phyloP scores from a whole-genome alignment of 1,140 invertebrate species.

The Cotesia glomerata region DNA sequence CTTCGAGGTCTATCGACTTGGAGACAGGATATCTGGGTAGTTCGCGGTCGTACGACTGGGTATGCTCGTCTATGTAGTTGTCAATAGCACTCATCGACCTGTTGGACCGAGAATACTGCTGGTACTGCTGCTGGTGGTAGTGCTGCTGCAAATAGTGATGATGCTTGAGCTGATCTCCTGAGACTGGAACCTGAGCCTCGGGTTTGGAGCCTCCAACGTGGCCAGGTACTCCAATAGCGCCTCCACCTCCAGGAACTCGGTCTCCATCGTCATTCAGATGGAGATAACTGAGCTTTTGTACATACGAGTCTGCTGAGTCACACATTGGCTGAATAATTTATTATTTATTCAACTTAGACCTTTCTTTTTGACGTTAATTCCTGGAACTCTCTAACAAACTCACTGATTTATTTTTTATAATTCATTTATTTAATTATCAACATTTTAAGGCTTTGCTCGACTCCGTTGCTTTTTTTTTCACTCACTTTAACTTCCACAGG shows the following conservation, averaged over 20 bases:
- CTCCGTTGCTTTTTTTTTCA: too few relatives aligned
- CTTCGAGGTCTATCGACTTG: constrained; percentile 78
- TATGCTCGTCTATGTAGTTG: constrained; percentile 61
- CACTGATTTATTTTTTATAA: neutral
- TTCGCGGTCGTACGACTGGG: constrained; percentile 70
- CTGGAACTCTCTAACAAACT: neutral
- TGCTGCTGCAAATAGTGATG: constrained; percentile 34
- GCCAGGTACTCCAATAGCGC: neutral
- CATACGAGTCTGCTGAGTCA: constrained; percentile 57
- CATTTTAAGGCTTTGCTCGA: too few relatives aligned
- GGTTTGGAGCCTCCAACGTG: constrained; percentile 45
- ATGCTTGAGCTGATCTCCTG: constrained; percentile 31
- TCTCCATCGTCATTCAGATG: constrained; percentile 54
- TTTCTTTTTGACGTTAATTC: neutral
- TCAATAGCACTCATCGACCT: constrained; percentile 63
- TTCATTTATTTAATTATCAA: too few relatives aligned
- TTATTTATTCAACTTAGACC: constrained; percentile 16
- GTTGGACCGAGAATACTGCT: constrained; percentile 33
- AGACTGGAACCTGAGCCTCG: constrained; percentile 56
- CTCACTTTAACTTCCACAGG: neutral
- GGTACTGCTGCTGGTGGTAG: constrained; percentile 40
- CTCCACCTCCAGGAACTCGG: constrained; percentile 17
- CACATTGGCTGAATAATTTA: constrained; percentile 51
- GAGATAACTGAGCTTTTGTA: constrained; percentile 60
- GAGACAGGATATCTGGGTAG: constrained; percentile 72